phyloP scores from a whole-genome alignment of 2,888 invertebrate species.

The Phortica okadai region DNA sequence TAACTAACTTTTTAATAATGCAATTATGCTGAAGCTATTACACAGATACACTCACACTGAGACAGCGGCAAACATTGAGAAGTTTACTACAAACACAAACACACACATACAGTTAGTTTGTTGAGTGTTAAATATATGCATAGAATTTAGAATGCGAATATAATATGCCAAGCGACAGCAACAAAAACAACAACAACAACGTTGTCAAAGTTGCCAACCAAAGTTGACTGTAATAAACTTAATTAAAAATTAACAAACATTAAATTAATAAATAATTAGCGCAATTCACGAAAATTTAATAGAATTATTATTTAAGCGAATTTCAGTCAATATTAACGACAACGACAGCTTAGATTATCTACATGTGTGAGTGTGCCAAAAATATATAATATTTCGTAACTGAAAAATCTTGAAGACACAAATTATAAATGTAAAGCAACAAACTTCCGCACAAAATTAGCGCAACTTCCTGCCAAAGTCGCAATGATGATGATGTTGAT shows the following conservation, averaged over 20 bases:
- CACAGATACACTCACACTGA: neutral
- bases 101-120: neutral
- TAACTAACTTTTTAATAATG: constrained; percentile 53
- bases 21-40: constrained; percentile 14
- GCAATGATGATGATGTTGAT: constrained; percentile 49
- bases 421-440: constrained; percentile 60
- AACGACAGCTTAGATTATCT: neutral
- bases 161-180: neutral
- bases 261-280: constrained; percentile 61
- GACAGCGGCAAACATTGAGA: neutral
- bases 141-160: neutral
- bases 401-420: constrained; percentile 45
- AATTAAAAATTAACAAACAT: constrained; percentile 62
- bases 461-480: constrained; percentile 54
- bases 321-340: constrained; percentile 49
- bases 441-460: constrained; percentile 65
- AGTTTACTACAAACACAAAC: neutral
- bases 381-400: constrained; percentile 3
- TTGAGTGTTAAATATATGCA: neutral
- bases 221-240: constrained; percentile 41
- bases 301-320: constrained; percentile 54
- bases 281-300: constrained; percentile 61
- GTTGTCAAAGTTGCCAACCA: constrained; percentile 12
- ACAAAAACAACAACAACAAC: neutral
- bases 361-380: constrained; percentile 10